These are phyloP conservation scores for Fragum sueziense DNA, from an alignment of 2,888 invertebrate genomes.

Conservation along the genomic window DNA sequence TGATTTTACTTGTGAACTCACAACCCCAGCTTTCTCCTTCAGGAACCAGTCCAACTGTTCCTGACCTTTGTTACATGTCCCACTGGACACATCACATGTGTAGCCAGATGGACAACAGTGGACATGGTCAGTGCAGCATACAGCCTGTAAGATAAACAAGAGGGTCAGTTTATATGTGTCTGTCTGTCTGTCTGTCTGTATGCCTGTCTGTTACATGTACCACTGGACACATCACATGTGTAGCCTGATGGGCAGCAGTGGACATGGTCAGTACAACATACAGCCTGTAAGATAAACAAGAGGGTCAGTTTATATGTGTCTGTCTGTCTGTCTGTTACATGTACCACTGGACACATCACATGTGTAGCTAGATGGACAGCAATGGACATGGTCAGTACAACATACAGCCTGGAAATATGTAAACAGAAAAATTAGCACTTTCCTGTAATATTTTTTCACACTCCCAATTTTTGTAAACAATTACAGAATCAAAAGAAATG, in stretches of 20 bases:
- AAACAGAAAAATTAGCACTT: no score
- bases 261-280: constrained; percentile 72
- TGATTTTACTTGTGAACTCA: no score
- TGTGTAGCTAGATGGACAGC: constrained; percentile 73
- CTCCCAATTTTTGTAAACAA: no score
- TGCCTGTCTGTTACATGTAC: constrained; percentile 54
- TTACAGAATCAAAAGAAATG: no score
- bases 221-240: constrained; percentile 62
- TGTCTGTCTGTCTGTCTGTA: neutral
- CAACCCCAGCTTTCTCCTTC: constrained; percentile 38
- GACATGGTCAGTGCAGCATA: constrained; percentile 73
- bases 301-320: constrained; percentile 25
- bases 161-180: neutral
- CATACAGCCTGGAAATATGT: constrained; percentile 69
- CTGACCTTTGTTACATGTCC: constrained; percentile 41
- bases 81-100: constrained; percentile 57
- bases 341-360: constrained; percentile 65
- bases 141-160: constrained; percentile 54
- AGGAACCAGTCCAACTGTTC: constrained; percentile 45
- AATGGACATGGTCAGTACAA: constrained; percentile 77
- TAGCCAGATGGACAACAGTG: constrained; percentile 74
- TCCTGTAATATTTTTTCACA: constrained; percentile 21
- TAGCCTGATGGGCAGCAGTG: constrained; percentile 74
- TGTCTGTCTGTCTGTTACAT: constrained; percentile 32
- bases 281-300: constrained; percentile 59